phyloP scores from a whole-genome alignment of 2,888 invertebrate species.

The Amphipoea oculea region DNA sequence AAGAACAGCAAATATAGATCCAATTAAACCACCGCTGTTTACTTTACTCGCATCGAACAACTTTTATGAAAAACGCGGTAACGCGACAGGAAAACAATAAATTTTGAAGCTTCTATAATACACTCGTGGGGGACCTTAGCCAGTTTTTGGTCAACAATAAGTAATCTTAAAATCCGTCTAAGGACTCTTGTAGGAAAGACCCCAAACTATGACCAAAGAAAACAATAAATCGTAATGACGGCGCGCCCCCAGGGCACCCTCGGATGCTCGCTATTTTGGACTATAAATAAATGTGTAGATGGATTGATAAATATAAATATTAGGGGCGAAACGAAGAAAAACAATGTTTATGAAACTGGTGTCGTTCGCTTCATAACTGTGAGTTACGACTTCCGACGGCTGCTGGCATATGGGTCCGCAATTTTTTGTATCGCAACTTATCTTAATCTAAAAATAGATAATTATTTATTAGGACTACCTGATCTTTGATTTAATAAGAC shows the following conservation, averaged over 20 bases:
- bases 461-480: constrained; percentile 63
- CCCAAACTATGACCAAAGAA: constrained; percentile 87
- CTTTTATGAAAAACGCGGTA: constrained; percentile 57
- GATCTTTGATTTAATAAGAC: constrained; percentile 37
- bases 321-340: constrained; percentile 90
- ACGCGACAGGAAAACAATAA: constrained; percentile 48
- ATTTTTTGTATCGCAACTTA: constrained; percentile 83
- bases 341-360: constrained; percentile 91
- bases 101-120: constrained; percentile 64
- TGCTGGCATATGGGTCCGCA: constrained; percentile 87
- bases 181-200: constrained; percentile 77
- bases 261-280: constrained; percentile 88
- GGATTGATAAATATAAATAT: constrained; percentile 91
- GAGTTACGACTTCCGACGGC: constrained; percentile 90
- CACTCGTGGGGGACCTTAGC: constrained; percentile 73
- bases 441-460: constrained; percentile 77
- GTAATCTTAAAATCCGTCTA: constrained; percentile 82
- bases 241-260: constrained; percentile 87
- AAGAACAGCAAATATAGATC: constrained; percentile 41
- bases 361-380: constrained; percentile 90
- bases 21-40: constrained; percentile 50
- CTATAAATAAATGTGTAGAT: constrained; percentile 91
- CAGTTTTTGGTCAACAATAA: constrained; percentile 74
- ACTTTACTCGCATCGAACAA: constrained; percentile 37
- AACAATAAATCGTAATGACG: constrained; percentile 90